Percentiles rank a stretch among this genome's conserved stretches.
phyloP scores from a whole-genome alignment of 2,113 vertebrate species.

The Cryptomyrus ogoouensis region DNA sequence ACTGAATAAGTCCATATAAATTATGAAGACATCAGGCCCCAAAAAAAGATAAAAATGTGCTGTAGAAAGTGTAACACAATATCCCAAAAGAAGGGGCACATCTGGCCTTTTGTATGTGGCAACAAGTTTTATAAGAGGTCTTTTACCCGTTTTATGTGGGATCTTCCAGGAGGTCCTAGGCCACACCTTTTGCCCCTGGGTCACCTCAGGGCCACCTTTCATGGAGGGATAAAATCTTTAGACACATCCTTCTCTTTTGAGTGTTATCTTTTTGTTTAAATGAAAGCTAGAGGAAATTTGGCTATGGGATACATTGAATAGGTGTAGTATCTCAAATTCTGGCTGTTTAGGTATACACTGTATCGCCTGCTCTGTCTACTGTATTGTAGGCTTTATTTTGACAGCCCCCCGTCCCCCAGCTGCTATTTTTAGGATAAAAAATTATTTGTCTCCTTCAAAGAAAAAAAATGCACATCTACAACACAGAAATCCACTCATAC shows the following conservation, averaged over 20 bases:
- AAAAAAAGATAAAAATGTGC: background rate
- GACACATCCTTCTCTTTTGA: constrained; percentile 12
- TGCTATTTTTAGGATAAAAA: constrained; percentile 36
- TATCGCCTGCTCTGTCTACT: background rate
- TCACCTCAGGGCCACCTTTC: background rate
- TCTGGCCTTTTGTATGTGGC: background rate
- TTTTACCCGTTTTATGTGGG: background rate
- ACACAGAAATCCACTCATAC: background rate
- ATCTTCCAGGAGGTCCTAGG: background rate
- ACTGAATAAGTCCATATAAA: background rate
- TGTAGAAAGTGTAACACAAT: background rate
- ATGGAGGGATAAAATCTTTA: constrained; percentile 10
- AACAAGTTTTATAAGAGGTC: background rate
- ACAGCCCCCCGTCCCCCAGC: constrained; percentile 39
- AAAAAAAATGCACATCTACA: background rate
- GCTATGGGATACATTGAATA: background rate
- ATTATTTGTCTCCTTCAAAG: background rate
- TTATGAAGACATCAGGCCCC: background rate
- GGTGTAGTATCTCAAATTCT: background rate
- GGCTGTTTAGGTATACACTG: background rate
- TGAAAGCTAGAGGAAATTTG: constrained; percentile 3
- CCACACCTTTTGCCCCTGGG: constrained; percentile 13
- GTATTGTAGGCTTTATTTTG: constrained; percentile 9
- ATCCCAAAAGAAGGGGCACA: background rate
- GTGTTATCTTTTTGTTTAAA: constrained; percentile 4